Evolutionary conservation across 2,888 invertebrate genomes (phyloP).

Genomic region (Stramonita haemastoma): DNA sequence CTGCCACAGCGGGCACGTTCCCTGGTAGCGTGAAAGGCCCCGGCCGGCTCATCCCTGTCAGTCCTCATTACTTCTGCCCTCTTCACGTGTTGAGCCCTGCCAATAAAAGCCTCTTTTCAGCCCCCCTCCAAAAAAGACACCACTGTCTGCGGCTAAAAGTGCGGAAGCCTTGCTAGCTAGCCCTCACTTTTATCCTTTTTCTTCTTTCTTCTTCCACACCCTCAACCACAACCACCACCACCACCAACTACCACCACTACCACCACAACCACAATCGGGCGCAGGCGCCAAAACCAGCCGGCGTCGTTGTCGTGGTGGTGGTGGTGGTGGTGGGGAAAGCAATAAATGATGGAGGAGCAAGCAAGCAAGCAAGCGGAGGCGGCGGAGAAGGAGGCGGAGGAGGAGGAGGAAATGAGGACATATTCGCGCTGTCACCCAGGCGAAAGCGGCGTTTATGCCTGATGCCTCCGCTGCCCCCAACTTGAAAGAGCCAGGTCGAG

Average conservation of each 20-base stretch:
- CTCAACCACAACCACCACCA: constrained; percentile 3
- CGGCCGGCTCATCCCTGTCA: constrained; percentile 41
- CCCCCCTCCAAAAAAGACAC: not conserved
- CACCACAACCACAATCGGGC: constrained; percentile 28
- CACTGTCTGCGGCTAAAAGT: constrained; percentile 31
- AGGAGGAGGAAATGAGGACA: constrained; percentile 37
- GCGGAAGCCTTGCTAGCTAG: constrained; percentile 22
- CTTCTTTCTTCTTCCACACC: constrained; percentile 8
- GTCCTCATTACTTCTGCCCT: constrained; percentile 41
- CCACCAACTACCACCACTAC: no score
- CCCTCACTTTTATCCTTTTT: constrained; percentile 5
- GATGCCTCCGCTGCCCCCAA: constrained; percentile 18
- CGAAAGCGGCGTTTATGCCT: constrained; percentile 34
- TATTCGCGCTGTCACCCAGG: constrained; percentile 41
- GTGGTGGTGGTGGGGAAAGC: constrained; percentile 21
- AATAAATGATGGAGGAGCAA: constrained; percentile 38
- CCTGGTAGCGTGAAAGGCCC: constrained; percentile 2
- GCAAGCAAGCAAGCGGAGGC: not conserved
- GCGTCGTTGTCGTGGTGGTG: not conserved
- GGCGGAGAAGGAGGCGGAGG: not conserved
- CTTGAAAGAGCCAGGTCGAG: constrained; percentile 33
- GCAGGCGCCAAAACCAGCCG: not conserved
- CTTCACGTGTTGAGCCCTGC: constrained; percentile 37
- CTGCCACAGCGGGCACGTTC: not conserved
- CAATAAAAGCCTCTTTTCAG: constrained; percentile 35